These are phyloP conservation scores for Cryptoprocta ferox DNA, from an alignment of 2,797 vertebrate genomes.

Conservation along the genomic window DNA sequence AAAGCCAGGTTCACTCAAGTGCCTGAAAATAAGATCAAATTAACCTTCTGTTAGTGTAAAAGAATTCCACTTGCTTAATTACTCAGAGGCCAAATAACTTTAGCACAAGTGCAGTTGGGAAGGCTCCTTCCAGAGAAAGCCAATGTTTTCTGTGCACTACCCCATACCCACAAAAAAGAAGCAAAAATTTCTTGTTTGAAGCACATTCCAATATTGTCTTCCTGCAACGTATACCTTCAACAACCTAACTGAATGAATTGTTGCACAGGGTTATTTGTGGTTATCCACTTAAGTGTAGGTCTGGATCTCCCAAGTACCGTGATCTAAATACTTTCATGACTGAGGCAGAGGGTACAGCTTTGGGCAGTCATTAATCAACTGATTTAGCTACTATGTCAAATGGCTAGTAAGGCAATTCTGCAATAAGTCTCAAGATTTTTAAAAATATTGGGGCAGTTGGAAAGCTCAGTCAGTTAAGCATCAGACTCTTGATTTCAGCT, in stretches of 20 bases:
- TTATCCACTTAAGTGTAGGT: background rate
- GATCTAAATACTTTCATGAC: background rate
- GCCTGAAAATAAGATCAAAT: background rate
- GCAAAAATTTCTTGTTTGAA: background rate
- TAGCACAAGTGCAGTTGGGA: background rate
- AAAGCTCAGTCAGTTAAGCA: no score
- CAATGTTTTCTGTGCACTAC: background rate
- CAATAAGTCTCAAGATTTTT: background rate
- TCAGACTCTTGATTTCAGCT: no score
- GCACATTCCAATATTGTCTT: background rate
- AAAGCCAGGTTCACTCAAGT: background rate
- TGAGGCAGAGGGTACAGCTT: background rate
- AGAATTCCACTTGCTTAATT: background rate
- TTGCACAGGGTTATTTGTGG: background rate
- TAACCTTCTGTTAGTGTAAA: background rate
- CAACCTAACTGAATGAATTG: background rate
- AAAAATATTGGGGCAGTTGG: background rate
- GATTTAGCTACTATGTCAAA: background rate
- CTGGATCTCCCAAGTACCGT: background rate
- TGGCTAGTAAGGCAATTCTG: background rate
- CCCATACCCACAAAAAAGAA: background rate
- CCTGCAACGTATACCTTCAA: background rate
- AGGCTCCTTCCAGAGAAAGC: background rate
- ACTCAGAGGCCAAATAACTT: background rate
- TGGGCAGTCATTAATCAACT: background rate